Conservation (phyloP, 2,797 vertebrate genomes). For the Sarcophilus harrisii region DNA sequence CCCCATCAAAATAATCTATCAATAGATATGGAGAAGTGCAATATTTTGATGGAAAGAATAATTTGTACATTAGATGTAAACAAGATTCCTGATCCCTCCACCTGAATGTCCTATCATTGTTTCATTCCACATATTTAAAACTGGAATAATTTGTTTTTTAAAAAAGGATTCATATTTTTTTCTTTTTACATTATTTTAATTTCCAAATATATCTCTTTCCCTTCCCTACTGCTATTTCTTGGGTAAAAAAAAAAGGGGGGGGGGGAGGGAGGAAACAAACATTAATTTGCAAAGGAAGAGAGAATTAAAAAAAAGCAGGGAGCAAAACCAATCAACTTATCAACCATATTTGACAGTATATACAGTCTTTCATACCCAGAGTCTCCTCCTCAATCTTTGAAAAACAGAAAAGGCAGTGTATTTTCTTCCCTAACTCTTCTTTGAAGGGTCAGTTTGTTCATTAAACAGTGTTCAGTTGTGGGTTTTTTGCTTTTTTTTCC, state of each 20-base stretch:
- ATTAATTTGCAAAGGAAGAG: no score
- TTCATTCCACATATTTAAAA: not conserved
- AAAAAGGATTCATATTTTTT: not conserved
- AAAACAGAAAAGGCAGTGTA: no score
- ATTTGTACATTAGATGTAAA: no score
- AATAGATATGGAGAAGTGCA: not conserved
- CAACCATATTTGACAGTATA: not conserved
- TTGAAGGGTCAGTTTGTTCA: not conserved
- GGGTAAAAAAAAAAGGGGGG: not conserved
- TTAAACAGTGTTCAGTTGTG: no score
- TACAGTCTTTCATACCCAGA: not conserved
- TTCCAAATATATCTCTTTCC: not conserved
- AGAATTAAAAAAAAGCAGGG: no score
- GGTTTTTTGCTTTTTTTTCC: not conserved
- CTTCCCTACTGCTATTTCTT: not conserved
- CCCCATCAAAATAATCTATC: not conserved
- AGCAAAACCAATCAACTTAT: not conserved
- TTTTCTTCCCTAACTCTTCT: not conserved
- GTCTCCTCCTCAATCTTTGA: not conserved
- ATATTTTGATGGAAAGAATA: not conserved
- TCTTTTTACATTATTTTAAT: not conserved
- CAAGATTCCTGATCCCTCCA: no score
- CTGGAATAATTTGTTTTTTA: not conserved
- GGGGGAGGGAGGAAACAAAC: not conserved
- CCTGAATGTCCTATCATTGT: not conserved